phyloP scores from a whole-genome alignment of 2,888 invertebrate genomes.

The Brachynemurus nebulosus region DNA sequence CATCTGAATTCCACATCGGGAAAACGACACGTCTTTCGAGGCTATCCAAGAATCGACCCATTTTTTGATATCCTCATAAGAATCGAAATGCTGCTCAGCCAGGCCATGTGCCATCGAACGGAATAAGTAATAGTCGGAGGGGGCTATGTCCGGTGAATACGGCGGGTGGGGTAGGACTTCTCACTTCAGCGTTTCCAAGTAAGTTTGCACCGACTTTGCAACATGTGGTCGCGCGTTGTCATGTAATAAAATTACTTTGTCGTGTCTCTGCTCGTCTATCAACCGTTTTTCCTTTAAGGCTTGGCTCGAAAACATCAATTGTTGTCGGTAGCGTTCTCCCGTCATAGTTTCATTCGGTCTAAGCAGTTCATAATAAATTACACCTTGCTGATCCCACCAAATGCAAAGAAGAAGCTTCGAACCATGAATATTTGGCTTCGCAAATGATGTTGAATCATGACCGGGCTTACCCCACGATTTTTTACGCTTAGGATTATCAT shows the following conservation, averaged over 20 bases:
- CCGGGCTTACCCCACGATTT: conserved; percentile 18
- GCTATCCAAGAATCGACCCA: too few relatives aligned
- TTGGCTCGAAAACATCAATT: background rate
- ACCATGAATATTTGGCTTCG: conserved; percentile 18
- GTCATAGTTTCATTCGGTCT: background rate
- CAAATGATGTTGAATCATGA: conserved; percentile 15
- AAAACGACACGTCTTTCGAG: too few relatives aligned
- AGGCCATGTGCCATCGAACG: too few relatives aligned
- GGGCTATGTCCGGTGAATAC: too few relatives aligned
- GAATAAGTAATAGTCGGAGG: too few relatives aligned
- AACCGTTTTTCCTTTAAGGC: background rate
- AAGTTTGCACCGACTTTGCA: too few relatives aligned
- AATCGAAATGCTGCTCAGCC: too few relatives aligned
- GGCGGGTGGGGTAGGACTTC: too few relatives aligned
- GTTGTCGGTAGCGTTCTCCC: background rate
- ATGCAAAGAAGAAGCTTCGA: conserved; percentile 19
- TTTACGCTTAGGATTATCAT: too few relatives aligned
- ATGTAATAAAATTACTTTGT: background rate
- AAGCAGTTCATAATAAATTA: conserved; percentile 3
- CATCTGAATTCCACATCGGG: too few relatives aligned
- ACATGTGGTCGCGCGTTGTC: conserved; percentile 1
- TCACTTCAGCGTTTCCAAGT: too few relatives aligned
- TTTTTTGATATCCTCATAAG: too few relatives aligned
- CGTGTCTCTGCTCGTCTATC: background rate
- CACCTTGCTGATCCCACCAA: conserved; percentile 16